Percentiles rank a stretch among this genome's conserved stretches.
These are phyloP conservation scores for Monochamus saltuarius DNA, from an alignment of 1,140 invertebrate genomes.

Conservation along the genomic window DNA sequence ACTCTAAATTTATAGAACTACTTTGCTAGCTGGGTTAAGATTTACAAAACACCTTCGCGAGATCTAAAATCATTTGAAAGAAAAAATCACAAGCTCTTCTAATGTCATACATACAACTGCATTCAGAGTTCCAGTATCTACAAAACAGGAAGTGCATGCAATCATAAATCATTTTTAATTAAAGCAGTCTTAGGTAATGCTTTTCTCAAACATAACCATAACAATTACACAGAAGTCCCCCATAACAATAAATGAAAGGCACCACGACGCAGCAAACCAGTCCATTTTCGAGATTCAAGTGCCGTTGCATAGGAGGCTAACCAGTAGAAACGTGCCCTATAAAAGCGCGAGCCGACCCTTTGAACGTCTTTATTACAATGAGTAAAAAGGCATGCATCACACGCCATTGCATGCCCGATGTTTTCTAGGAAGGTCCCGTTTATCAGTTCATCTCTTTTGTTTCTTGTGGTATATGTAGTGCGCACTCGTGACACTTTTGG, in stretches of 20 bases:
- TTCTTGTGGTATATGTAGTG: constrained; percentile 28
- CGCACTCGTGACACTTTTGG: constrained; percentile 20
- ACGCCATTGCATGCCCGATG: not conserved
- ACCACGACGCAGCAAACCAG: not conserved
- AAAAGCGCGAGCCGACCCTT: constrained; percentile 5
- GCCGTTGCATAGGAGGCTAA: not conserved
- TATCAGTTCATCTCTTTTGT: constrained; percentile 23
- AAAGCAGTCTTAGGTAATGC: not conserved
- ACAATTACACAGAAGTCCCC: not conserved
- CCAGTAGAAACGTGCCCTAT: constrained; percentile 2
- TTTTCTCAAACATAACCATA: constrained; percentile 4
- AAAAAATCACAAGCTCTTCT: too few relatives aligned
- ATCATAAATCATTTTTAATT: constrained; percentile 8
- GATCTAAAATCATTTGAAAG: too few relatives aligned
- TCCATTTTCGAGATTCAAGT: constrained; percentile 3
- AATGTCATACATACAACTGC: too few relatives aligned
- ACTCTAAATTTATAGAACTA: too few relatives aligned
- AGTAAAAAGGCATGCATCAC: not conserved
- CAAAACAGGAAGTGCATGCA: too few relatives aligned
- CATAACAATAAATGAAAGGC: not conserved
- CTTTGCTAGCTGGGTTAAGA: too few relatives aligned
- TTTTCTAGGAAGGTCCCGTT: constrained; percentile 27
- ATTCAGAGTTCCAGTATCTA: too few relatives aligned
- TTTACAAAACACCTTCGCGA: too few relatives aligned
- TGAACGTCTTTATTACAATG: constrained; percentile 5